Conservation (phyloP, 2,113 vertebrate genomes). For the Boleophthalmus pectinirostris region DNA sequence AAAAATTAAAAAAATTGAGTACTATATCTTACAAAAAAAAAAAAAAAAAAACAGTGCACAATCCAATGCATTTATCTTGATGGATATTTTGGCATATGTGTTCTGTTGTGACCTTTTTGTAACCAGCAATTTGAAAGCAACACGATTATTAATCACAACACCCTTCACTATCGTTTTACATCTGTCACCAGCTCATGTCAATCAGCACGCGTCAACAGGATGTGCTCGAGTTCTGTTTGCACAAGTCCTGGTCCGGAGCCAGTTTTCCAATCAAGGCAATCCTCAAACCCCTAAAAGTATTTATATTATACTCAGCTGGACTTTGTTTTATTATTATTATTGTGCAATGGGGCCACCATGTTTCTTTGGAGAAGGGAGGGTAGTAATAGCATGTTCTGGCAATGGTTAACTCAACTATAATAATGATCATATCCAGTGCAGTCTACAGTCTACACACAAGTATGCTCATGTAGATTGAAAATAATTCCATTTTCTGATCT, state of each 20-base stretch:
- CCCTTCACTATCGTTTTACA: neutral
- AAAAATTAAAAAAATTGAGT: too few species aligned
- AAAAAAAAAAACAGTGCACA: too few species aligned
- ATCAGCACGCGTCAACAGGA: constrained; percentile 21
- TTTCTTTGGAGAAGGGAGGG: constrained; percentile 4
- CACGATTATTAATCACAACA: neutral
- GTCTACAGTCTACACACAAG: too few species aligned
- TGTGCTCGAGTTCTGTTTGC: constrained; percentile 19
- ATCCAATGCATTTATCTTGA: too few species aligned
- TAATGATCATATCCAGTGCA: neutral
- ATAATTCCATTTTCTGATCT: too few species aligned
- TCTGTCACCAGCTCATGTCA: neutral
- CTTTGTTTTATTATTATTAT: neutral
- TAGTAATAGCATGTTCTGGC: neutral
- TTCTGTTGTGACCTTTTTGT: neutral
- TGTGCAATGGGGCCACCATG: neutral
- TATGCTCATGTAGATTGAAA: too few species aligned
- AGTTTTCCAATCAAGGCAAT: neutral
- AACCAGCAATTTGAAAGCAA: neutral
- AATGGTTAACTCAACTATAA: neutral
- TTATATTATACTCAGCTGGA: neutral
- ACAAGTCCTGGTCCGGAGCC: neutral
- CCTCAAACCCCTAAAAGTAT: neutral
- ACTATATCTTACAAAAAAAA: too few species aligned
- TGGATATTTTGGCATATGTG: neutral